These are phyloP conservation scores for Delphinapterus leucas DNA, from an alignment of 2,113 vertebrate species.

Conservation along the genomic window DNA sequence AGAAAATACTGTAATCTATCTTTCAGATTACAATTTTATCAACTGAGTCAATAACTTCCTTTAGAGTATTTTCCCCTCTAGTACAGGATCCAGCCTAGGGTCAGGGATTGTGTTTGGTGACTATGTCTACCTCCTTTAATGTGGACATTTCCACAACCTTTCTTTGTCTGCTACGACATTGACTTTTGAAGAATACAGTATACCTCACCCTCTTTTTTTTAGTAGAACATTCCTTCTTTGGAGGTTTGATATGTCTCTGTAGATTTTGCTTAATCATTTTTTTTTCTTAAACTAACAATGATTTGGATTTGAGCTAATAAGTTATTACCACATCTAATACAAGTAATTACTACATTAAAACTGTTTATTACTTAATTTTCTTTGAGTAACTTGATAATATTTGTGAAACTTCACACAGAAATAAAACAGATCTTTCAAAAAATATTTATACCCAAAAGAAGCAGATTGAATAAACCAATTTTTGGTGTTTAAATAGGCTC, in stretches of 20 bases:
- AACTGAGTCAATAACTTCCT: neutral
- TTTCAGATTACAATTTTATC: neutral
- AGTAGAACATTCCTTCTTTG: neutral
- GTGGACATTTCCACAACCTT: neutral
- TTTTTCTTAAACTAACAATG: neutral
- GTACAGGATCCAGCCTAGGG: neutral
- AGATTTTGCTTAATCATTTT: neutral
- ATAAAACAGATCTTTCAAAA: neutral
- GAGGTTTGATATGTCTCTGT: neutral
- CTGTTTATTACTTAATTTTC: neutral
- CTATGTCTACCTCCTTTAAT: neutral
- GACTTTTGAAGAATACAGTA: neutral
- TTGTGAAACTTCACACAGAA: constrained; percentile 6
- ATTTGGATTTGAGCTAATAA: neutral
- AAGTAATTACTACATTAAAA: neutral
- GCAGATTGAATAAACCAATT: neutral
- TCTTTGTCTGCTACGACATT: neutral
- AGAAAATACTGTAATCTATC: neutral
- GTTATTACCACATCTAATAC: neutral
- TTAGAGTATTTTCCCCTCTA: neutral
- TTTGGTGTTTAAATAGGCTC: neutral
- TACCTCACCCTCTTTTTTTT: neutral
- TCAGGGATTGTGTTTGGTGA: neutral
- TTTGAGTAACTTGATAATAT: neutral
- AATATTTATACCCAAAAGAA: neutral